Evolutionary conservation across 2,888 invertebrate genomes (phyloP).

Genomic region (Tenthredo amoena): DNA sequence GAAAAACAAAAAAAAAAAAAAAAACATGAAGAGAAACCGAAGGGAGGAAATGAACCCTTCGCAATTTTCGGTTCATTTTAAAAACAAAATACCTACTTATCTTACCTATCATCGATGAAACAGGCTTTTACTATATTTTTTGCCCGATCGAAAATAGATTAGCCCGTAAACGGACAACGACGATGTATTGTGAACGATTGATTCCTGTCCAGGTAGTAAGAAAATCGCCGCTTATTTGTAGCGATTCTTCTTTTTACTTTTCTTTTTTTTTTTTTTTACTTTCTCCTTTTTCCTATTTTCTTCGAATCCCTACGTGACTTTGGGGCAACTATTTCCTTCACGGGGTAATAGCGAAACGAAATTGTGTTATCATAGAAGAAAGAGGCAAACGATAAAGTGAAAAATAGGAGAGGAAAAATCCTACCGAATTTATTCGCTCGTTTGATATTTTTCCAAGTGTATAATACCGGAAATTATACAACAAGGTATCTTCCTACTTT

Average conservation of each 20-base stretch:
- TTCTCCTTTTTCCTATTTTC: neutral
- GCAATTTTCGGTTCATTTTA: neutral
- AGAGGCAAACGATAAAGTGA: neutral
- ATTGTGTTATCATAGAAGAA: neutral
- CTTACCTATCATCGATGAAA: neutral
- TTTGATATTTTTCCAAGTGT: neutral
- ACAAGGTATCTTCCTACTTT: neutral
- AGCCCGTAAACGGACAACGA: neutral
- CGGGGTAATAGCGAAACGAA: conserved; percentile 15
- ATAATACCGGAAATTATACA: neutral
- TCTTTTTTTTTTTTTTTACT: neutral
- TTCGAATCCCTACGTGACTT: conserved; percentile 4
- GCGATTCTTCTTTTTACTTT: neutral
- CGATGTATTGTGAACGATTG: neutral
- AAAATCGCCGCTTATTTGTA: neutral
- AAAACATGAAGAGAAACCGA: neutral
- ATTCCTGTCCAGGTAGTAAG: neutral
- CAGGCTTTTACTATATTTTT: neutral
- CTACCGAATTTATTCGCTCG: neutral
- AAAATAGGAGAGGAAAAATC: neutral
- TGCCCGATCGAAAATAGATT: conserved; percentile 8
- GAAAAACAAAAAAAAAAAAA: neutral
- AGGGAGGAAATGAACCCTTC: neutral
- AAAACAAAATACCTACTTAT: neutral
- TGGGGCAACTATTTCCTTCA: neutral